These are phyloP conservation scores for Martes martes DNA, from an alignment of 2,113 vertebrate species.

Conservation along the genomic window DNA sequence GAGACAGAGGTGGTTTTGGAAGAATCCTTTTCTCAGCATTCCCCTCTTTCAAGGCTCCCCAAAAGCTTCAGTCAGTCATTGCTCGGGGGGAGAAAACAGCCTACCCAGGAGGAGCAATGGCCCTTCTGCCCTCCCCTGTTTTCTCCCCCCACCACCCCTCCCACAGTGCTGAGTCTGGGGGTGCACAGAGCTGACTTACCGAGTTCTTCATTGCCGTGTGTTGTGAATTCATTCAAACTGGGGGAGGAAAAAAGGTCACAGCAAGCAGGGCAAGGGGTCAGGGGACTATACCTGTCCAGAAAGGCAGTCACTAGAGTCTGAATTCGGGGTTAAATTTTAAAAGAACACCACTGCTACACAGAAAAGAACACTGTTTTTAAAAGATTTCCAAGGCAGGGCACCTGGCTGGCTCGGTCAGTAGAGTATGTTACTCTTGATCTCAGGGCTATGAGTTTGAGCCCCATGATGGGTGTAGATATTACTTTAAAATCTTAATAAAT, in stretches of 20 bases:
- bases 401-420: background rate
- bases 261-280: background rate
- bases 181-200: conserved; percentile 85
- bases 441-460: background rate
- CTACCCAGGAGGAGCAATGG: background rate
- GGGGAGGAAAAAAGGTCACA: background rate
- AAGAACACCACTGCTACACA: background rate
- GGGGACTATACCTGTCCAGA: background rate
- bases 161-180: background rate
- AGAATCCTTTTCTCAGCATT: background rate
- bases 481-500: background rate
- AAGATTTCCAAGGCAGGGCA: background rate
- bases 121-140: background rate
- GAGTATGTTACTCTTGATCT: background rate
- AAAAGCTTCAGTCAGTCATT: background rate
- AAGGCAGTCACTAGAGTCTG: background rate
- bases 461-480: background rate
- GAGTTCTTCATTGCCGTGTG: conserved; percentile 92
- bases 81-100: background rate
- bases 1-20: background rate
- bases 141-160: background rate
- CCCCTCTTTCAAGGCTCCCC: background rate
- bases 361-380: background rate
- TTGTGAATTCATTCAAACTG: conserved; percentile 97
- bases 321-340: background rate